These are phyloP conservation scores for Nicator chloris DNA, from an alignment of 2,113 vertebrate species.

Conservation along the genomic window DNA sequence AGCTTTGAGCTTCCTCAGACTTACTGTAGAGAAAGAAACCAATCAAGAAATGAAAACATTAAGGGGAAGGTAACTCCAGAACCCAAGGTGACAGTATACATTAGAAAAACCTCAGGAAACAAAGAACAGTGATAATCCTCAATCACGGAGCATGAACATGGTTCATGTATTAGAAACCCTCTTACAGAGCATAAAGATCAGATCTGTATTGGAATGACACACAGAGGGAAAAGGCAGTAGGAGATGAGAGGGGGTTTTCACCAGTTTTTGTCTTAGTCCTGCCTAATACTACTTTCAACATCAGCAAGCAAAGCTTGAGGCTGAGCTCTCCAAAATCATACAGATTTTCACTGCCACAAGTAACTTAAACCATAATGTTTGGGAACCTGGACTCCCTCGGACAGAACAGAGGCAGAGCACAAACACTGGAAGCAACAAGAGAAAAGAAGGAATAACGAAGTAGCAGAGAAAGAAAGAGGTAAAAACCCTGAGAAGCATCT, in stretches of 20 bases:
- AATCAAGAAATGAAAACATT: background rate
- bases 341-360: background rate
- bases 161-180: background rate
- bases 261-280: background rate
- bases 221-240: background rate
- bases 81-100: background rate
- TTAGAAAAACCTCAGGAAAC: background rate
- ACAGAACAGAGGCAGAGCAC: background rate
- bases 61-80: background rate
- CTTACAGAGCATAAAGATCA: background rate
- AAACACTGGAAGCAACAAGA: background rate
- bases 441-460: background rate
- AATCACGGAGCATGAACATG: background rate
- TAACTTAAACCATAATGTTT: background rate
- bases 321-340: background rate
- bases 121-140: background rate
- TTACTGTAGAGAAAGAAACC: background rate
- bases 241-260: background rate
- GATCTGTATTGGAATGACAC: background rate
- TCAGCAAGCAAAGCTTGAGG: background rate
- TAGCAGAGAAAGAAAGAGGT: background rate
- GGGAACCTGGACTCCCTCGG: background rate
- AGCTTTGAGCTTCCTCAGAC: background rate
- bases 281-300: background rate
- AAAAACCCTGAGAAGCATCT: slow-evolving; percentile 28